A percentile compares a stretch with the other conserved stretches of the same genome.
These are phyloP conservation scores for Pristionchus fissidentatus DNA, from an alignment of 2,888 invertebrate species.

Conservation along the genomic window DNA sequence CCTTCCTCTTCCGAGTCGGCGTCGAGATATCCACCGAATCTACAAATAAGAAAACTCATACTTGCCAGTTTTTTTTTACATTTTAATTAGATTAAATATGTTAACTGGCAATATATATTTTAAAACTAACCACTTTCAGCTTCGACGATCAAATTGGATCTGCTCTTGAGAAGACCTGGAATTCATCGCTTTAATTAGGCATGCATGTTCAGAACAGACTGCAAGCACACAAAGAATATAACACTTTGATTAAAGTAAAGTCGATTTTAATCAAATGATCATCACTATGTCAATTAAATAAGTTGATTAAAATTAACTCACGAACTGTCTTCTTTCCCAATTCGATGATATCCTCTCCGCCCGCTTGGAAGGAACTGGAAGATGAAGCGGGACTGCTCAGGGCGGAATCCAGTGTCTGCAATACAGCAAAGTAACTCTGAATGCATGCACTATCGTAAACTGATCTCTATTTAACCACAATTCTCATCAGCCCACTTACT, in stretches of 20 bases:
- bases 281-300: too few relatives aligned
- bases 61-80: background rate
- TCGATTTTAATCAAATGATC: too few relatives aligned
- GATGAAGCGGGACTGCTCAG: background rate
- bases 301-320: background rate
- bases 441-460: background rate
- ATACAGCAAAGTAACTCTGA: background rate
- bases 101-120: background rate
- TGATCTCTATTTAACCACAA: too few relatives aligned
- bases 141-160: background rate
- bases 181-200: too few relatives aligned
- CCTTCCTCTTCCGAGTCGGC: background rate
- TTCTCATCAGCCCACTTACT: too few relatives aligned
- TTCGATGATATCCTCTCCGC: background rate
- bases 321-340: background rate
- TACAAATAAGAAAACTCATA: background rate
- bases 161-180: background rate
- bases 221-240: background rate
- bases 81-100: background rate
- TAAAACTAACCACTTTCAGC: background rate
- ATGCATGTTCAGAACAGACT: too few relatives aligned
- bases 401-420: background rate
- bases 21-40: background rate
- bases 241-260: background rate
- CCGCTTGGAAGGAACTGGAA: background rate